Evolutionary conservation across 2,797 vertebrate species (phyloP), one percentile per base, ranked within the genome.

Genomic region (Sebastolobus altivelis): DNA sequence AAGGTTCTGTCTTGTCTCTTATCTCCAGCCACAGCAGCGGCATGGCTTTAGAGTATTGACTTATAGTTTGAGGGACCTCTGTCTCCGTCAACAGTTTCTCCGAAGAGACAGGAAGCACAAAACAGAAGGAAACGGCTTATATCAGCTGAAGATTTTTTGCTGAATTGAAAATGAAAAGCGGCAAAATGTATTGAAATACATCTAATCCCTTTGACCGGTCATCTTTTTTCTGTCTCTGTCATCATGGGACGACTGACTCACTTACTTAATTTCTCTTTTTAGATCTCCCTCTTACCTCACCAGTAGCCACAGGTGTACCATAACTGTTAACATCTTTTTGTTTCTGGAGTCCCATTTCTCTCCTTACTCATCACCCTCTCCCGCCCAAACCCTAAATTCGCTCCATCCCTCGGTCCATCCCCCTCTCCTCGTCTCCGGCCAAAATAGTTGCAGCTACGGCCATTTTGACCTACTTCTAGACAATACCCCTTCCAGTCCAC

Each of bases 381-480:
- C 16, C 55, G 27, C 65, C 65, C 59, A 73, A 46, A 60, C 46
- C 35, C 65, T 1, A 12, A 77, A 65, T 65, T 75, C 35, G 55
- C 77, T 80, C 72, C 71, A 63, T 72, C 71, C 77, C 76, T 71
- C 12, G 16, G 75, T 81, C 82, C 59, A 27, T 46, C 77, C 62
- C 59, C 46, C 38, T 84, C 67, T 75, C 18, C 33, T 80, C 35
- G 65, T 89, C 75, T 82, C 75, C 2, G 40, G 77, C 74, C 80
- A 82, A 83, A 91, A 85, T 35, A 72, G 86, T 90, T 82, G 40
- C 81, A 81, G 62, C 83, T 56, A 46, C 54, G 56, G 85, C 87
- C 89, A 94, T 87, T 87, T 81, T 94, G 93, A 93, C 92, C 93
- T 91, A 94, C 82, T 94, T 95, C 71, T 71, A 89, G 63, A 94